Evolutionary conservation across 2,888 invertebrate genomes (phyloP).

Genomic region (Stramonita haemastoma): DNA sequence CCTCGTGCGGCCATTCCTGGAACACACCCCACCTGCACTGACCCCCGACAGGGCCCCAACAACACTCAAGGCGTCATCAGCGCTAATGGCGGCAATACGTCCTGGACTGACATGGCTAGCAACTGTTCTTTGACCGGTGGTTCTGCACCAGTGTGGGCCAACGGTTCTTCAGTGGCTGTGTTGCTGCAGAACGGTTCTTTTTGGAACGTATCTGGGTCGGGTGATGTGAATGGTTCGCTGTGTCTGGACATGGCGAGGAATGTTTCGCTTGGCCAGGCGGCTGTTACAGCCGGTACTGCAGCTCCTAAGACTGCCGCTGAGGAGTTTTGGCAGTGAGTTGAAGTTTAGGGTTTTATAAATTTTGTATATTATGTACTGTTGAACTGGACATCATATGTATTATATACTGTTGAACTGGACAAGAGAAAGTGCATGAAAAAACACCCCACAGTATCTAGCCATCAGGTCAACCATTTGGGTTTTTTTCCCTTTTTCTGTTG

Average conservation of each 20-base stretch:
- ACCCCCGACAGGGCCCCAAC: conserved; percentile 32
- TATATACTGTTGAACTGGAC: too few relatives aligned
- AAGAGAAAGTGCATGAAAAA: too few relatives aligned
- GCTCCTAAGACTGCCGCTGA: conserved; percentile 55
- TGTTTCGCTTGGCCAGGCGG: background rate
- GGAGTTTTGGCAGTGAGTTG: conserved; percentile 65
- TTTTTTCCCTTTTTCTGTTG: too few relatives aligned
- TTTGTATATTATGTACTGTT: too few relatives aligned
- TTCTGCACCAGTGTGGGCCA: too few relatives aligned
- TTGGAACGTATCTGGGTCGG: background rate
- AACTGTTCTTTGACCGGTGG: background rate
- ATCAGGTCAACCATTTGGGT: too few relatives aligned
- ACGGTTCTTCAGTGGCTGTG: background rate
- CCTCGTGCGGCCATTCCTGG: conserved; percentile 59
- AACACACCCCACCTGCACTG: conserved; percentile 57
- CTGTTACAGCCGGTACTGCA: background rate
- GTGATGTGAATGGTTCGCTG: background rate
- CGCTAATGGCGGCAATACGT: background rate
- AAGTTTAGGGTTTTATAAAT: too few relatives aligned
- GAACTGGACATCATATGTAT: too few relatives aligned
- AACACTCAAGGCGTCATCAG: background rate
- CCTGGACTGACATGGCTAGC: background rate
- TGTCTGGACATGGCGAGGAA: background rate
- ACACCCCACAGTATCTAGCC: too few relatives aligned
- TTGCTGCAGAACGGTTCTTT: background rate